These are phyloP conservation scores for Acanthosepion esculentum DNA, from an alignment of 2,888 invertebrate genomes.

Conservation along the genomic window DNA sequence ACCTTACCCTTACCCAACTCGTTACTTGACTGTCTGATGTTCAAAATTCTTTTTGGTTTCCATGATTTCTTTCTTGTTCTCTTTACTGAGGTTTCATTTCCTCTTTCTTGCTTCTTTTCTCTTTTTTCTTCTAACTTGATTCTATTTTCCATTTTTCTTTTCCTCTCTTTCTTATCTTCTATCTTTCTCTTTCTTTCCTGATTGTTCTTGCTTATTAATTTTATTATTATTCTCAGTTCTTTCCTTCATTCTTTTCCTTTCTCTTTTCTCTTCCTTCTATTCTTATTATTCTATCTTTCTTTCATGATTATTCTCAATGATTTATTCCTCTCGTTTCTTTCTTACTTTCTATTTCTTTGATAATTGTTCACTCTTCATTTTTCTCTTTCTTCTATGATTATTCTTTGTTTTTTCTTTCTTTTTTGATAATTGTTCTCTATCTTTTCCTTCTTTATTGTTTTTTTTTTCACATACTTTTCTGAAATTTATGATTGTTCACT, in stretches of 20 bases:
- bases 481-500: too few relatives aligned
- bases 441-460: too few relatives aligned
- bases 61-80: background rate
- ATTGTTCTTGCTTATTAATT: background rate
- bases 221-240: background rate
- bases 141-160: background rate
- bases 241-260: background rate
- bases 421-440: too few relatives aligned
- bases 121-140: background rate
- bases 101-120: background rate
- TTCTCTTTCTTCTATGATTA: background rate
- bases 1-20: background rate
- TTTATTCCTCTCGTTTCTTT: background rate
- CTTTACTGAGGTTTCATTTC: background rate
- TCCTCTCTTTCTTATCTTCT: background rate
- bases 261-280: background rate
- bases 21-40: background rate
- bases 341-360: background rate
- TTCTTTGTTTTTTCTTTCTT: background rate
- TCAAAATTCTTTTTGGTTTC: background rate
- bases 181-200: background rate
- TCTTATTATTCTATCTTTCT: background rate
- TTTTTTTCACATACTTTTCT: too few relatives aligned
- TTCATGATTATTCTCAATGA: background rate
- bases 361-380: too few relatives aligned